These are phyloP conservation scores for Corythoichthys intestinalis DNA, from an alignment of 2,113 vertebrate species.

Conservation along the genomic window DNA sequence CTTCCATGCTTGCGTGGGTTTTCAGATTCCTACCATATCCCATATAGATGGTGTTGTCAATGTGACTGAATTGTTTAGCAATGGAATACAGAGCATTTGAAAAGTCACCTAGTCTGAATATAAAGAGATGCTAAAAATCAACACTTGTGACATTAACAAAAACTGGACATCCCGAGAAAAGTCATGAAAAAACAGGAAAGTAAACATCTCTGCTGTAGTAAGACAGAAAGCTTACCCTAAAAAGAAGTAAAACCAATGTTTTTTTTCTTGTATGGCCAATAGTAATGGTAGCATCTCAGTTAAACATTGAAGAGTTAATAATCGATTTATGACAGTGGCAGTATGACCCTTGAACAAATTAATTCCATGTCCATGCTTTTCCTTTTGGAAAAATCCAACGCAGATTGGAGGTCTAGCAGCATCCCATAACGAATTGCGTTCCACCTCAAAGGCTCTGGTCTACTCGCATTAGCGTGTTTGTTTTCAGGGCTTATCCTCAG, in stretches of 20 bases:
- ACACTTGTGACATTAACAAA: background rate
- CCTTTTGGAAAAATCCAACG: background rate
- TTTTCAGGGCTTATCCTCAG: slow-evolving; percentile 22
- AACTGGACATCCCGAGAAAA: background rate
- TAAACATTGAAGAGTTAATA: background rate
- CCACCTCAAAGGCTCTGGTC: background rate
- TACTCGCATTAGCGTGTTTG: slow-evolving; percentile 24
- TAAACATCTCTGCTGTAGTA: background rate
- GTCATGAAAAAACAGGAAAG: background rate
- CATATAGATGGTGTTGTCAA: no score
- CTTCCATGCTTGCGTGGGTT: no score
- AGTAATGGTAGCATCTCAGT: background rate
- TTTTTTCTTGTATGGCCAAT: background rate
- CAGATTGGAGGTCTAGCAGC: background rate
- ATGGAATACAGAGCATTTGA: no score
- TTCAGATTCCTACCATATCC: no score
- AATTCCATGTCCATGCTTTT: background rate
- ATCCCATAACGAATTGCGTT: background rate
- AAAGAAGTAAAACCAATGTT: background rate
- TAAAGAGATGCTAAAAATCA: no score
- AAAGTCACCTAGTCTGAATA: no score
- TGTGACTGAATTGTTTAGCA: no score
- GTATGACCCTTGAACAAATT: background rate
- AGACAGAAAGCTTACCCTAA: background rate
- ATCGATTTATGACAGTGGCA: background rate